Conservation (phyloP, 2,113 vertebrate genomes). For the Podiceps cristatus region DNA sequence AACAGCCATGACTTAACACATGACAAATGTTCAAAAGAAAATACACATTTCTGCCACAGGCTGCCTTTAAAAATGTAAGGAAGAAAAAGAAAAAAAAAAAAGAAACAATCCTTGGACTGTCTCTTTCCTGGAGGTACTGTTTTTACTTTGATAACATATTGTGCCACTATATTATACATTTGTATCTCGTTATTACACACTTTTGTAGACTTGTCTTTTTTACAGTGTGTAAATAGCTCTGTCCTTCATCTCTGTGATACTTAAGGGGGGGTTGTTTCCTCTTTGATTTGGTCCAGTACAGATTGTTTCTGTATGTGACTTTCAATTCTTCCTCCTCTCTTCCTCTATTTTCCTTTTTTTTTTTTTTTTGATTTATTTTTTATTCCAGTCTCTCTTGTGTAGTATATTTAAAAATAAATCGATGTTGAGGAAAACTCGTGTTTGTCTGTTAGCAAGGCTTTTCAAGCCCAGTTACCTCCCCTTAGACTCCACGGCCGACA, state of each 20-base stretch:
- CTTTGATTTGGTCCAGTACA: slow-evolving; percentile 67
- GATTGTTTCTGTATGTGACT: slow-evolving; percentile 74
- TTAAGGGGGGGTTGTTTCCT: slow-evolving; percentile 50
- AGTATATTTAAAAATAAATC: slow-evolving; percentile 85
- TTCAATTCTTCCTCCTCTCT: slow-evolving; percentile 6
- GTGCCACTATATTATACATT: slow-evolving; percentile 79
- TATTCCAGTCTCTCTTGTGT: slow-evolving; percentile 72
- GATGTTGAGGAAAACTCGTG: slow-evolving; percentile 59
- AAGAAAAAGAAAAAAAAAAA: neutral
- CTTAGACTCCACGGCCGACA: fast-evolving
- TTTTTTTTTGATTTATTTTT: slow-evolving; percentile 52
- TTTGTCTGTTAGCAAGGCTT: neutral
- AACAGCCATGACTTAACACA: slow-evolving; percentile 1
- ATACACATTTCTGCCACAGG: slow-evolving; percentile 45
- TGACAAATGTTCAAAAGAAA: slow-evolving; percentile 27
- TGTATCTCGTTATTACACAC: slow-evolving; percentile 79
- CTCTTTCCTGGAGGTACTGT: slow-evolving; percentile 69
- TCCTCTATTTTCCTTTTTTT: neutral
- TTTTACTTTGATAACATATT: slow-evolving; percentile 67
- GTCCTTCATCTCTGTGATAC: slow-evolving; percentile 60
- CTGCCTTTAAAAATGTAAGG: slow-evolving; percentile 68
- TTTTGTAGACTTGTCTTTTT: slow-evolving; percentile 76
- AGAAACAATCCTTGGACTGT: neutral
- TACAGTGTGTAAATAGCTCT: slow-evolving; percentile 77
- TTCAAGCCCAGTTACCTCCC: neutral